phyloP scores from a whole-genome alignment of 1,140 invertebrate species.

The Conus betulinus region DNA sequence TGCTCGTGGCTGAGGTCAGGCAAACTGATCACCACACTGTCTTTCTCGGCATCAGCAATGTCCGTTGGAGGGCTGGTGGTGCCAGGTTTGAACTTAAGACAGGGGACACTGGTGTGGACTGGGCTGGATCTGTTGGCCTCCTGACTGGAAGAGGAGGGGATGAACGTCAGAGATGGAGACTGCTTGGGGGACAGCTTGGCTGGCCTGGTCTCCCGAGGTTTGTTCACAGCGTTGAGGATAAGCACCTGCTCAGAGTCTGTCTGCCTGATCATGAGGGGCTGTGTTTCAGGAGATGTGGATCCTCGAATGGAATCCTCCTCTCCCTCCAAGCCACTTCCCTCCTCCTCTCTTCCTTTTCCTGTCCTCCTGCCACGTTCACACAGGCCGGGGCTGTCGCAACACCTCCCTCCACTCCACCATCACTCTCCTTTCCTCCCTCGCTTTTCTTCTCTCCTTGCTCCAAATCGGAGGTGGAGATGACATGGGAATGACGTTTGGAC shows the following conservation, averaged over 20 bases:
- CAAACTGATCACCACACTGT: conserved; percentile 20
- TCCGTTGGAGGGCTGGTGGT: not conserved
- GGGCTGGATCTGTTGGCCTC: not conserved
- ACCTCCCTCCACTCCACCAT: not conserved
- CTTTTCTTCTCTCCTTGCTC: conserved; percentile 36
- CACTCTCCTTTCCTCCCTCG: conserved; percentile 36
- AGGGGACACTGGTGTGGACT: conserved; percentile 46
- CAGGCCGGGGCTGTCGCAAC: not conserved
- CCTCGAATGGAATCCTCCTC: not conserved
- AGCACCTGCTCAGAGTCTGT: conserved; percentile 52
- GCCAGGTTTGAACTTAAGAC: conserved; percentile 39
- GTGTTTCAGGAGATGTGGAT: not conserved
- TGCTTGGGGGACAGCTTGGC: not conserved
- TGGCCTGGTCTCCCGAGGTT: not conserved
- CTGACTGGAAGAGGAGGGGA: not conserved
- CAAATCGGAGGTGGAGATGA: conserved; percentile 49
- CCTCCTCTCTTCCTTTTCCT: not conserved
- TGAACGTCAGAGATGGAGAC: conserved; percentile 10
- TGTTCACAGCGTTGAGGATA: conserved; percentile 46
- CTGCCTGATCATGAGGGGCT: conserved; percentile 45
- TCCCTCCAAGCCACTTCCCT: not conserved
- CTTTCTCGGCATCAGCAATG: not conserved
- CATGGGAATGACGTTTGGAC: conserved; percentile 56
- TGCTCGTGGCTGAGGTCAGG: conserved; percentile 15
- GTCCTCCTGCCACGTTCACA: no score